Conservation (phyloP, 2,888 invertebrate genomes). For the Crematogaster levior region DNA sequence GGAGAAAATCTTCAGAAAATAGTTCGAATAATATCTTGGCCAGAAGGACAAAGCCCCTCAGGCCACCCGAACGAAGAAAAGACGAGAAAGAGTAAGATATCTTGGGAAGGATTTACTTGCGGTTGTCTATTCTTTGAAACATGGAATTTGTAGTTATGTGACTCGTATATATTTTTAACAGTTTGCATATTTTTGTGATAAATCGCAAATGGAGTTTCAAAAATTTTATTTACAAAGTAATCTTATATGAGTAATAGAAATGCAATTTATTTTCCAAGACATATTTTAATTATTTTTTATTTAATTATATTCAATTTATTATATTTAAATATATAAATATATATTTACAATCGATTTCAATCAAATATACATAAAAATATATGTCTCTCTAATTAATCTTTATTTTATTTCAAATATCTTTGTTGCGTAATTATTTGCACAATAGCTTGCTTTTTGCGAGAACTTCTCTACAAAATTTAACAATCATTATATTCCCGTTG, state of each 20-base stretch:
- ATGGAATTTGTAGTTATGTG: background rate
- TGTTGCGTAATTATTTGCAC: background rate
- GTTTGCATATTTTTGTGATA: background rate
- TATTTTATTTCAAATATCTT: background rate
- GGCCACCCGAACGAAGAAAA: background rate
- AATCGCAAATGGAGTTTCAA: background rate
- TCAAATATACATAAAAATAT: too few species aligned
- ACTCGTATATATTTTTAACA: constrained; percentile 25
- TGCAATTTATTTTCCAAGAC: background rate
- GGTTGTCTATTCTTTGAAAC: constrained; percentile 21
- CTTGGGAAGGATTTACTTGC: constrained; percentile 1
- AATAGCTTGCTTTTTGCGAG: background rate
- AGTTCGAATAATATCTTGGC: constrained; percentile 32
- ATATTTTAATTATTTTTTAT: background rate
- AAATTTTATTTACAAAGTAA: background rate
- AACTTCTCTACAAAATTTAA: background rate
- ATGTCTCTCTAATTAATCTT: background rate
- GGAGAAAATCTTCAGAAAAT: constrained; percentile 41
- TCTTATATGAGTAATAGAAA: background rate
- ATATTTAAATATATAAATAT: too few species aligned
- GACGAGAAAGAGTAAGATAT: background rate
- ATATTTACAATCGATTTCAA: too few species aligned
- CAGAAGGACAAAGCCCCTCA: constrained; percentile 25
- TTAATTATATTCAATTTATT: background rate
- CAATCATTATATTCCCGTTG: background rate